Evolutionary conservation across 2,113 vertebrate genomes (phyloP).

Genomic region (Gobiocypris rarus): DNA sequence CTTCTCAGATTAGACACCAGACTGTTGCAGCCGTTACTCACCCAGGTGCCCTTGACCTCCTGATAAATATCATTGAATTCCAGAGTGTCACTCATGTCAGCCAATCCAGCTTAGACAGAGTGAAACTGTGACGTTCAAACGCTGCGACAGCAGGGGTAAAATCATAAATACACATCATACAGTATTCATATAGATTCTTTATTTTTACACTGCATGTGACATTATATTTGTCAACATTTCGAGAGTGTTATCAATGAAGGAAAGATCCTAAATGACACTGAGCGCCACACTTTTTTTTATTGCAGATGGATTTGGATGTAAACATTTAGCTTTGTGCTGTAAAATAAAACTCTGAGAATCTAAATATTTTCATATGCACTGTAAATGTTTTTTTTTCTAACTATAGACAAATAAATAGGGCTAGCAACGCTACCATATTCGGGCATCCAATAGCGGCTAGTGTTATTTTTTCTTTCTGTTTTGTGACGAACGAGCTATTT

Average conservation of each 20-base stretch:
- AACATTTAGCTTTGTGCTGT: background rate
- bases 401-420: background rate
- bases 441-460: background rate
- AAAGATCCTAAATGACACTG: background rate
- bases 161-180: background rate
- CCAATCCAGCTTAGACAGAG: conserved; percentile 23
- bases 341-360: background rate
- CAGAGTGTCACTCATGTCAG: conserved; percentile 80
- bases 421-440: conserved; percentile 19
- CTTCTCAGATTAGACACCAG: background rate
- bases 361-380: background rate
- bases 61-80: conserved; percentile 87
- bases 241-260: background rate
- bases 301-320: background rate
- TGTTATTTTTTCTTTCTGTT: background rate
- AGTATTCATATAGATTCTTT: background rate
- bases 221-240: background rate
- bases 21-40: conserved; percentile 63
- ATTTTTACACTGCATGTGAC: no score
- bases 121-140: conserved; percentile 13
- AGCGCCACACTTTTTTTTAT: background rate
- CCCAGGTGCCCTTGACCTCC: conserved; percentile 87
- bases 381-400: background rate
- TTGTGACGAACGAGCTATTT: conserved; percentile 8
- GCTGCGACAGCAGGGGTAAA: background rate